Base-by-base conservation (phyloP, 2,888 invertebrate species). In the Agriopis marginaria region DNA sequence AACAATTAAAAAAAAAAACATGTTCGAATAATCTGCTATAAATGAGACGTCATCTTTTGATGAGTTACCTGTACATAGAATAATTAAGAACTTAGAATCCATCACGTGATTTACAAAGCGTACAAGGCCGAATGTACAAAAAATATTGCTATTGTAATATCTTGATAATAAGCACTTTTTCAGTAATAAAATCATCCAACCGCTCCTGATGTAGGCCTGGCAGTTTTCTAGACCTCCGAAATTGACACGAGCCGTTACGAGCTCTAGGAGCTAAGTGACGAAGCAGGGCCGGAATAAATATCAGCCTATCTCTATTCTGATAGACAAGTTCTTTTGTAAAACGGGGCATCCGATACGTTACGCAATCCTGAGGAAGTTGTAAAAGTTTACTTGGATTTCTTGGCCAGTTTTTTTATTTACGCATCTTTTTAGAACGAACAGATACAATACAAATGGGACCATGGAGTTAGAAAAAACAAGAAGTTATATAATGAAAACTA, bases 281-380 rank as follows among this genome's bases (percentile, higher is more conserved):
- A 69, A 71, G 59, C 70, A 45, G 17, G 70, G 39, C 49, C 59
- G 61, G 72, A 74, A 74, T 74, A 74, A 66, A 75, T 72, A 75
- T 72, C 69, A 72, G 69, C 68, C 59, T 54, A 65, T 72, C 66
- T 61, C 62, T 71, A 65, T 68, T 66, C 67, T 49, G 51, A 59
- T 40, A 51, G 66, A 66, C 63, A 70, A 61, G 69, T 60, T 66
- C 64, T 64, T 75, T 70, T 72, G 72, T 53, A 64, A 68, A 63
- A 64, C 45, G 50, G 49, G 49, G 32, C 45, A 8, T 32, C 66
- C 44, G 56, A 56, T 55, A 67, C 50, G 47, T 54, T 55, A 32
- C 45, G 54, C 47, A 67, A 58, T 61, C 61, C 49, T 10, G 54
- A 47, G 40, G 14, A 49, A 61, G 61, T 49, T 55, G 32, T 42